Evolutionary conservation across 37 sponge, comb jelly and placozoan genomes (phyloP), one percentile per base, ranked within the genome.

Genomic region (Halichondria panicea): DNA sequence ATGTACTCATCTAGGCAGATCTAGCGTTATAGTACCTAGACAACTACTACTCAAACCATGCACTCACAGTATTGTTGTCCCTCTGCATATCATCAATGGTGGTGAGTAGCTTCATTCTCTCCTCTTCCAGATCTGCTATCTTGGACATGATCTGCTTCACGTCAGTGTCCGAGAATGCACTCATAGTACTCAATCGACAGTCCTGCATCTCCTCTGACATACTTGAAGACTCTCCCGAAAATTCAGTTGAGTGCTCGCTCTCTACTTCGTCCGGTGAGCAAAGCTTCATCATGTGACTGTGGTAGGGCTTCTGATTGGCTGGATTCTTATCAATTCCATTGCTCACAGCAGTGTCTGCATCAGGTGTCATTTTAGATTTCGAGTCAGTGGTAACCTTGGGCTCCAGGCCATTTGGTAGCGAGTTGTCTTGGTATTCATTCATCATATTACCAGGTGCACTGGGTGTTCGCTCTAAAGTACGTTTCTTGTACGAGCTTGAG

Each of bases 131-230:
- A 61, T 9, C 43, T 13, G 81, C 72, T 25, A 81, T 71, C 73
- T 81, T 81, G 39, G 81, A 72, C 81, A 81, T 81, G 25, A 81
- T 78, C 42, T 38, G 46, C 55, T 84, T 71, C 66, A 81, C 72
- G 21, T 81, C 73, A 9, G 4, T 63, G 50, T 81, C 81, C 2
- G 81, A 81, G 70, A 60, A 79, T 3, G 80, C 35, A 28, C 80
- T 68, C 31, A 55, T 8, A 34, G 67, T 5, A 41, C 18, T 2
- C 44, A 40, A 3, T 41, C 68, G 36, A 1, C 7, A 18, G 30
- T 2, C 50, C 11, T 4, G n/a, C 30, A 6, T 55, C 6, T 58
- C 73, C 24, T 55, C n/a, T n/a, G n/a, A n/a, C n/a, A n/a, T n/a
- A n/a, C n/a, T n/a, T n/a, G n/a, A n/a, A n/a, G n/a, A n/a, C n/a